Percentiles rank a stretch among this genome's conserved stretches.
phyloP scores from a whole-genome alignment of 2,888 invertebrate species.

The Lasius fuliginosus region DNA sequence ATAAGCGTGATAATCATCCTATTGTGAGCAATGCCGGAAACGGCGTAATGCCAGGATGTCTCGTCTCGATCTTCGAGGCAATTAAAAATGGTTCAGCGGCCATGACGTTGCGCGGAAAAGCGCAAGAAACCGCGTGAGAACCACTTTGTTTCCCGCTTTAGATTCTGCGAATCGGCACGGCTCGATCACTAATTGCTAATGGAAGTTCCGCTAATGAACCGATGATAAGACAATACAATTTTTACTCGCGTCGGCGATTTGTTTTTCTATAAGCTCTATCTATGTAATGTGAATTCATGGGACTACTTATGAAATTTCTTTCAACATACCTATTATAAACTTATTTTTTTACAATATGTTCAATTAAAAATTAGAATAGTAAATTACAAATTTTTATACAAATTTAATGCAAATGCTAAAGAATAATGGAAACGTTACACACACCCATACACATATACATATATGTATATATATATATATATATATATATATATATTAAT shows the following conservation, averaged over 20 bases:
- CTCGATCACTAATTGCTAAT: slow-evolving; percentile 27
- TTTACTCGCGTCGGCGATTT: background rate
- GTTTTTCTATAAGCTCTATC: background rate
- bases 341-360: background rate
- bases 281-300: background rate
- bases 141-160: slow-evolving; percentile 44
- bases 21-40: slow-evolving; percentile 64
- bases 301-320: background rate
- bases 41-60: slow-evolving; percentile 57
- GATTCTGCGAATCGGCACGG: slow-evolving; percentile 28
- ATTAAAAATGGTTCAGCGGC: slow-evolving; percentile 62
- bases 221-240: background rate
- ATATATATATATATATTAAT: background rate
- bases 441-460: background rate
- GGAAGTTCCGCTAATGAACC: slow-evolving; percentile 30
- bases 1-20: slow-evolving; percentile 46
- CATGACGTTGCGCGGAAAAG: slow-evolving; percentile 41
- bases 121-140: slow-evolving; percentile 45
- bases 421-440: background rate
- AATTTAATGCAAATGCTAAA: background rate
- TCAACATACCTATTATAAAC: background rate
- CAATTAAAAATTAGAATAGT: background rate
- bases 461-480: background rate
- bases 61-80: slow-evolving; percentile 57
- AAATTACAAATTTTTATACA: background rate